These are phyloP conservation scores for Ovis canadensis DNA, from an alignment of 2,113 vertebrate genomes.

Conservation along the genomic window DNA sequence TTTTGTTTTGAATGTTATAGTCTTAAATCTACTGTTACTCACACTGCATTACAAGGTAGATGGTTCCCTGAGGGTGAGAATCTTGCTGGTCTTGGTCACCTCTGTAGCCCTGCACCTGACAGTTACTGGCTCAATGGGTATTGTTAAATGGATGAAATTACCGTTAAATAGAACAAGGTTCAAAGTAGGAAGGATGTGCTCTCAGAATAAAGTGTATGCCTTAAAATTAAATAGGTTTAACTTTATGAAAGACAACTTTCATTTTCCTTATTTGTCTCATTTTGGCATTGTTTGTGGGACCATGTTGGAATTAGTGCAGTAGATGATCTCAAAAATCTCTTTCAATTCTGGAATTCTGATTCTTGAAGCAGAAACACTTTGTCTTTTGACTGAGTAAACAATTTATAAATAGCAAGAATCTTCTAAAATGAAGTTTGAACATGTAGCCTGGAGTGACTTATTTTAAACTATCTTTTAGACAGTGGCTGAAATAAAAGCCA, in stretches of 20 bases:
- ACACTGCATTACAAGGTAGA: background rate
- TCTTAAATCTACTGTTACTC: background rate
- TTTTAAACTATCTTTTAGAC: background rate
- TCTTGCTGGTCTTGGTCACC: background rate
- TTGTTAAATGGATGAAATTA: background rate
- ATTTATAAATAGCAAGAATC: background rate
- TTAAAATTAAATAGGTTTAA: constrained; percentile 15
- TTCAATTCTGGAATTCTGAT: background rate
- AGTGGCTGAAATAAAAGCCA: background rate
- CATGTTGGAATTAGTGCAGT: background rate
- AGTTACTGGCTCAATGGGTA: background rate
- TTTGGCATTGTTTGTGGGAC: background rate
- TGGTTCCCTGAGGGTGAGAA: background rate
- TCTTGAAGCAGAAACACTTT: constrained; percentile 6
- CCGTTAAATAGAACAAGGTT: constrained; percentile 1
- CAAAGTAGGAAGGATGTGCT: background rate
- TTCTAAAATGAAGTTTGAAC: background rate
- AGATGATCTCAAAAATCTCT: background rate
- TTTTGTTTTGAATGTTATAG: constrained; percentile 1
- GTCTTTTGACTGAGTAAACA: background rate
- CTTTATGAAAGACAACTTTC: background rate
- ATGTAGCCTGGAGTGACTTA: background rate
- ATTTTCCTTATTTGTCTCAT: background rate
- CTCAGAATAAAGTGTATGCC: background rate
- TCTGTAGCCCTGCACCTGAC: background rate